A percentile compares a stretch with the other conserved stretches of the same genome.
These are phyloP conservation scores for Thunnus albacares DNA, from an alignment of 2,797 vertebrate species.

Conservation along the genomic window DNA sequence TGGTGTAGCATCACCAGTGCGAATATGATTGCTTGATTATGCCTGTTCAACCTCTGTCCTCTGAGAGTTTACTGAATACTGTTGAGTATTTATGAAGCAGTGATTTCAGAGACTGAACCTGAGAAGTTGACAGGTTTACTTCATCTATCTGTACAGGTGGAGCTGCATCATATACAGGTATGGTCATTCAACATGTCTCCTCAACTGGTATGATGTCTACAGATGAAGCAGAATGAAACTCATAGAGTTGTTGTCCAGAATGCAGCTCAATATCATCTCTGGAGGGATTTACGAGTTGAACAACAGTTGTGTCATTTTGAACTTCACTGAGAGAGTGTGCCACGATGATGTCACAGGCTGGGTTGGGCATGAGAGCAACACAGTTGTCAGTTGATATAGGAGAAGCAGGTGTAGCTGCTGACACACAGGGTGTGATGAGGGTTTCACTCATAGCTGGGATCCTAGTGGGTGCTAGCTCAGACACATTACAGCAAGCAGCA, in stretches of 20 bases:
- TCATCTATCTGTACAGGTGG: neutral
- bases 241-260: conserved; percentile 25
- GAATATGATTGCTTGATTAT: conserved; percentile 37
- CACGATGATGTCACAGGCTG: conserved; percentile 28
- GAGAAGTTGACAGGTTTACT: neutral
- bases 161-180: neutral
- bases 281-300: conserved; percentile 14
- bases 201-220: conserved; percentile 5
- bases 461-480: conserved; percentile 15
- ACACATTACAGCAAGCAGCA: conserved; percentile 6
- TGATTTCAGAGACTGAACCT: neutral
- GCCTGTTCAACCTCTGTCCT: neutral
- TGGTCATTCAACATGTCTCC: neutral
- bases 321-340: conserved; percentile 30
- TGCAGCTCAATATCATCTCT: conserved; percentile 27
- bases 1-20: conserved; percentile 26
- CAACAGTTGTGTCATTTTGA: conserved; percentile 33
- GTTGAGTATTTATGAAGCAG: neutral
- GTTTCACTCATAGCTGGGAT: conserved; percentile 41
- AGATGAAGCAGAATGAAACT: conserved; percentile 2
- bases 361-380: conserved; percentile 40
- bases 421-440: conserved; percentile 40
- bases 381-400: conserved; percentile 39
- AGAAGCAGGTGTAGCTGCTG: conserved; percentile 33
- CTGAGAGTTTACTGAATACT: conserved; percentile 14